A percentile compares a stretch with the other conserved stretches of the same genome.
phyloP scores from a whole-genome alignment of 2,113 vertebrate species.

The Phoenicopterus ruber region DNA sequence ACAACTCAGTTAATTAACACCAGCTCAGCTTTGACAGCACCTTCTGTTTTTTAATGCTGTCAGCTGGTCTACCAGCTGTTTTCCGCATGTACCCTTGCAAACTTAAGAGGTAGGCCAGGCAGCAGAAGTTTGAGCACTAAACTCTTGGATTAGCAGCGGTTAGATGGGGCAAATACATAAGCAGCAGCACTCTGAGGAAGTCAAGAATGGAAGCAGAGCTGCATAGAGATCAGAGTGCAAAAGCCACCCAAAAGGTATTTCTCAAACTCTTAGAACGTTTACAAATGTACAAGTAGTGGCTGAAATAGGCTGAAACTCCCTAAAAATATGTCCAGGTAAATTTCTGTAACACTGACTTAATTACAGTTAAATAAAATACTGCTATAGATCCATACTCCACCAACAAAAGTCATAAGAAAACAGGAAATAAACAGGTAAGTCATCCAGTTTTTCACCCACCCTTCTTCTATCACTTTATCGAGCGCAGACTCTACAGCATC shows the following conservation, averaged over 20 bases:
- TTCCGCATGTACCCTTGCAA: background rate
- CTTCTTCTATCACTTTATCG: background rate
- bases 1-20: background rate
- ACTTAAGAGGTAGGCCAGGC: background rate
- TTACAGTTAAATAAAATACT: background rate
- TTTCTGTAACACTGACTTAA: background rate
- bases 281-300: background rate
- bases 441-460: background rate
- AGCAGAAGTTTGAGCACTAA: background rate
- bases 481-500: background rate
- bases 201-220: background rate
- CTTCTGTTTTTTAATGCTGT: background rate
- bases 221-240: background rate
- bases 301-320: background rate
- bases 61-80: conserved; percentile 16
- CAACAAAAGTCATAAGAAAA: background rate
- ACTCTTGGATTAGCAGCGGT: background rate
- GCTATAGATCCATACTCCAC: background rate
- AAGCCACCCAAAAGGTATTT: background rate
- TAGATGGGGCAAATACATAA: background rate
- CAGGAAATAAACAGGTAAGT: background rate
- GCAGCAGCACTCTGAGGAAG: background rate
- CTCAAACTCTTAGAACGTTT: background rate
- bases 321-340: background rate
- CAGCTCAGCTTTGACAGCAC: background rate